These are phyloP conservation scores for Rhabdomys pumilio DNA, from an alignment of 2,797 vertebrate genomes.

Conservation along the genomic window DNA sequence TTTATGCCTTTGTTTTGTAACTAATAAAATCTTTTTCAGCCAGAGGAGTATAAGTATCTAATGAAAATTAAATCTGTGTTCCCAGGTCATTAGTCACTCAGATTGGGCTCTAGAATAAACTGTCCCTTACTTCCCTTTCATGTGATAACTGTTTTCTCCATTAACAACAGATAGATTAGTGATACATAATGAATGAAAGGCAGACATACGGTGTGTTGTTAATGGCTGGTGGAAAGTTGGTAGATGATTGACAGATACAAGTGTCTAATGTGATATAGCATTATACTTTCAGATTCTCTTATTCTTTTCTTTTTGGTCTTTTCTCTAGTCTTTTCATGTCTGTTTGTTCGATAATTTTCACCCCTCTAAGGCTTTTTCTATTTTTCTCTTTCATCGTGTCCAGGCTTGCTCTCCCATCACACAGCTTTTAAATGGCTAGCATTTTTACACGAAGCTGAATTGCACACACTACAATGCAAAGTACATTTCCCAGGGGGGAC, in stretches of 20 bases:
- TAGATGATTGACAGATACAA: neutral
- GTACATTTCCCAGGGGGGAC: conserved; percentile 48
- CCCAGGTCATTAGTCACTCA: neutral
- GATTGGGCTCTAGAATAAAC: neutral
- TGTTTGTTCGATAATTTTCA: neutral
- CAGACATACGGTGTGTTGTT: neutral
- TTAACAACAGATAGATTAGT: neutral
- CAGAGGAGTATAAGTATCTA: no score
- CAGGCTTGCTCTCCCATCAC: conserved; percentile 28
- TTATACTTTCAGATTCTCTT: conserved; percentile 34
- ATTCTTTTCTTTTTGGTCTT: neutral
- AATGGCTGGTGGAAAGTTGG: neutral
- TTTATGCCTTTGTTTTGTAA: neutral
- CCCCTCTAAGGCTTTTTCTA: conserved; percentile 13
- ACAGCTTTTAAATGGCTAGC: conserved; percentile 10
- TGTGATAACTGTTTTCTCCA: neutral
- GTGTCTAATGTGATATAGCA: neutral
- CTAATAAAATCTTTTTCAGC: neutral
- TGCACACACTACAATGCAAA: neutral
- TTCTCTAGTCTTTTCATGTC: neutral
- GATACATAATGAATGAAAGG: neutral
- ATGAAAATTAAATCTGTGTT: neutral
- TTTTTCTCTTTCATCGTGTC: conserved; percentile 35
- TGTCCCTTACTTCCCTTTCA: neutral
- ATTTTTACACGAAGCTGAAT: conserved; percentile 42